phyloP scores from a whole-genome alignment of 2,888 invertebrate species.

The Caradrina kadenii region DNA sequence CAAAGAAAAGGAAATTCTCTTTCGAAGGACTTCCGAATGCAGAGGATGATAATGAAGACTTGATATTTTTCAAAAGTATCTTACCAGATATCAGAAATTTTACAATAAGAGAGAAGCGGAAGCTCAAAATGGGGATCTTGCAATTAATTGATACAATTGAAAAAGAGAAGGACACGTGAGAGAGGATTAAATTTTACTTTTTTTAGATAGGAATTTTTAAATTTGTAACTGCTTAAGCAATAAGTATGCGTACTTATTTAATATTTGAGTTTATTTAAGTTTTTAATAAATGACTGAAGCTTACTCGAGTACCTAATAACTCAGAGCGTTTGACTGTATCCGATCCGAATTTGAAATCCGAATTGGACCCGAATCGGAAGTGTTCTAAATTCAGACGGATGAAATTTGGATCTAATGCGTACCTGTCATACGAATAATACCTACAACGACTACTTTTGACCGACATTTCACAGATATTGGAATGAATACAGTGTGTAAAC shows the following conservation, averaged over 20 bases:
- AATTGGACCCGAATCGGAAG: neutral
- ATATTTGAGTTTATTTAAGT: no score
- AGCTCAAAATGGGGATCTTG: slow-evolving; percentile 88
- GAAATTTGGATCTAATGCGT: no score
- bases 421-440: no score
- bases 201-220: neutral
- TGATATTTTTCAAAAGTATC: slow-evolving; percentile 88
- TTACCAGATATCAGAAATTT: slow-evolving; percentile 87
- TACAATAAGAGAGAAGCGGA: slow-evolving; percentile 87
- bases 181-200: neutral
- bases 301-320: neutral
- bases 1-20: slow-evolving; percentile 52
- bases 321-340: no score
- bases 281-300: slow-evolving; percentile 24
- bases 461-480: no score
- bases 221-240: neutral
- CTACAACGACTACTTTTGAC: no score
- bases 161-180: slow-evolving; percentile 54
- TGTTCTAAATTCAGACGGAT: no score
- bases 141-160: slow-evolving; percentile 85
- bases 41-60: slow-evolving; percentile 71
- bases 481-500: no score
- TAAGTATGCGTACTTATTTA: slow-evolving; percentile 1
- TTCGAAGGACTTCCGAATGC: slow-evolving; percentile 34
- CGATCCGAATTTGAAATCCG: neutral